A percentile compares a stretch with the other conserved stretches of the same genome.
Evolutionary conservation across 1,140 invertebrate genomes (phyloP).

Genomic region (Drosophila nigromelanica): DNA sequence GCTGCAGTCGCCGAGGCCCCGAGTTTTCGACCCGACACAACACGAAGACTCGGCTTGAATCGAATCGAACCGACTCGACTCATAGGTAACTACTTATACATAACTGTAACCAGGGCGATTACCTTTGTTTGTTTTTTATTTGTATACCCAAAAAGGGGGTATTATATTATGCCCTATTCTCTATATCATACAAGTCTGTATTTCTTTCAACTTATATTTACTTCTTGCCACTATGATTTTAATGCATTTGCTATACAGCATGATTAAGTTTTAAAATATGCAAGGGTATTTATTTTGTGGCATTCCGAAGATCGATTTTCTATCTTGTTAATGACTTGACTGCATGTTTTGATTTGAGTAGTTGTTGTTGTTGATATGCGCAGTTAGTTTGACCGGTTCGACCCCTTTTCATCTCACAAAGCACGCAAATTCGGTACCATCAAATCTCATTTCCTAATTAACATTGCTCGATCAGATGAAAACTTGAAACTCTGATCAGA

Average conservation of each 20-base stretch:
- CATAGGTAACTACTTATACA: conserved; percentile 5
- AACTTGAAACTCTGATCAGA: background rate
- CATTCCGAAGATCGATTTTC: background rate
- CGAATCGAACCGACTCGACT: conserved; percentile 1
- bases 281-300: too few relatives aligned
- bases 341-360: conserved; percentile 2
- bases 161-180: too few relatives aligned
- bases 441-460: background rate
- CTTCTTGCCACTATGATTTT: too few relatives aligned
- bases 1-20: background rate
- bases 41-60: background rate
- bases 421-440: background rate
- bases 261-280: too few relatives aligned
- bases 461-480: background rate
- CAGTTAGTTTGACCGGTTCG: conserved; percentile 1
- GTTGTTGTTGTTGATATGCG: background rate
- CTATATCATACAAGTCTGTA: too few relatives aligned
- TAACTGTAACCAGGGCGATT: conserved; percentile 14
- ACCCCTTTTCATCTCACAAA: background rate
- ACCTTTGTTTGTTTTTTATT: conserved; percentile 6
- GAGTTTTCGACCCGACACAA: conserved; percentile 1
- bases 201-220: too few relatives aligned
- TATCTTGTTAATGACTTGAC: background rate
- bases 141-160: too few relatives aligned
- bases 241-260: too few relatives aligned